Evolutionary conservation across 2,797 vertebrate species (phyloP).

Genomic region (Pseudocheirus occidentalis): DNA sequence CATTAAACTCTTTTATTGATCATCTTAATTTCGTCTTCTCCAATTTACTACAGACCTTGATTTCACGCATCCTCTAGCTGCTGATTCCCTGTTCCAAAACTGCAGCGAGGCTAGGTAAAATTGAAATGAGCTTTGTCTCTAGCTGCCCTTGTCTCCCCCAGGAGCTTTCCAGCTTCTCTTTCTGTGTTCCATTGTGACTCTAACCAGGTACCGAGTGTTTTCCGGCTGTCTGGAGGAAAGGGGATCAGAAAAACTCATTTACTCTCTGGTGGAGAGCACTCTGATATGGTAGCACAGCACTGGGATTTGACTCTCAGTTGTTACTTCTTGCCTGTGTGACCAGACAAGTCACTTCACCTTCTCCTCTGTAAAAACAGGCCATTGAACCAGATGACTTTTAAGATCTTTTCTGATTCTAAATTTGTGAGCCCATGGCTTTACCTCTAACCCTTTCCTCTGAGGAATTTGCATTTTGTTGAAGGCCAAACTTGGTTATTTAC

Average conservation of each 20-base stretch:
- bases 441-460: neutral
- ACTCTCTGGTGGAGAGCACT: neutral
- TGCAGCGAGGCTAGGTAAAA: neutral
- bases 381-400: neutral
- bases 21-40: constrained; percentile 63
- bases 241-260: neutral
- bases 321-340: neutral
- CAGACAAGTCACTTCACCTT: neutral
- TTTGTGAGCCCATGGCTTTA: neutral
- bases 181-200: fast-evolving
- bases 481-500: neutral
- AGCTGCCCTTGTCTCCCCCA: neutral
- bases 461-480: neutral
- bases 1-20: constrained; percentile 73
- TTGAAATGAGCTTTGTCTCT: neutral
- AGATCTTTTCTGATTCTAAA: neutral
- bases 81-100: constrained; percentile 18
- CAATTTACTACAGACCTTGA: constrained; percentile 64
- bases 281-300: neutral
- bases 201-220: neutral
- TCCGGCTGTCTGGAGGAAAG: neutral
- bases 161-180: neutral
- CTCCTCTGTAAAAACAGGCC: neutral
- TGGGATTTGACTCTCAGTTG: neutral
- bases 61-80: constrained; percentile 36